phyloP scores from a whole-genome alignment of 2,113 vertebrate species.

The Osmerus mordax region DNA sequence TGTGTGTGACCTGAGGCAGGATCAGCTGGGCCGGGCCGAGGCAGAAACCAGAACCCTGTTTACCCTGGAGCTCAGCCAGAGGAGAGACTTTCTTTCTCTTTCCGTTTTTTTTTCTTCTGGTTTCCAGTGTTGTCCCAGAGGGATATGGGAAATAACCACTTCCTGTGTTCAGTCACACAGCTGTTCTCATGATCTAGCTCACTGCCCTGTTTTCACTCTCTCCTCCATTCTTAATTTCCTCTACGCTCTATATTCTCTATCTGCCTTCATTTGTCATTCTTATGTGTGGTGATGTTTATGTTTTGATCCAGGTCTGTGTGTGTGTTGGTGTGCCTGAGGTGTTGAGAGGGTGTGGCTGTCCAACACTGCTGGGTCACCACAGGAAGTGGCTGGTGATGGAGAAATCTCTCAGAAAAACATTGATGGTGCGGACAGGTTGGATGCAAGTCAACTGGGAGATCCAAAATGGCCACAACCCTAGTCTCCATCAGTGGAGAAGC shows the following conservation, averaged over 20 bases:
- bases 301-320: background rate
- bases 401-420: conserved; percentile 22
- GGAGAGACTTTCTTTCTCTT: conserved; percentile 17
- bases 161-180: conserved; percentile 35
- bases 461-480: conserved; percentile 11
- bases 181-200: conserved; percentile 32
- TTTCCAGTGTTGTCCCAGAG: conserved; percentile 35
- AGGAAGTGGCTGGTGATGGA: conserved; percentile 32
- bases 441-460: conserved; percentile 16
- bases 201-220: background rate
- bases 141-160: conserved; percentile 29
- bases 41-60: conserved; percentile 66
- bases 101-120: conserved; percentile 1
- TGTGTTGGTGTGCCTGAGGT: background rate
- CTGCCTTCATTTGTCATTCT: background rate
- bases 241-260: background rate
- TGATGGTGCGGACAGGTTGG: conserved; percentile 19
- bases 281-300: background rate
- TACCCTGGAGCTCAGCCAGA: conserved; percentile 53
- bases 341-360: background rate
- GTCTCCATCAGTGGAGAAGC: background rate
- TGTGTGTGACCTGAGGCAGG: conserved; percentile 48
- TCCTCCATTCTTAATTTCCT: conserved; percentile 11
- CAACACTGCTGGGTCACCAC: conserved; percentile 4
- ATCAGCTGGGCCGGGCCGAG: conserved; percentile 44